phyloP scores from a whole-genome alignment of 2,888 invertebrate genomes.

The Drosophila anomalata region DNA sequence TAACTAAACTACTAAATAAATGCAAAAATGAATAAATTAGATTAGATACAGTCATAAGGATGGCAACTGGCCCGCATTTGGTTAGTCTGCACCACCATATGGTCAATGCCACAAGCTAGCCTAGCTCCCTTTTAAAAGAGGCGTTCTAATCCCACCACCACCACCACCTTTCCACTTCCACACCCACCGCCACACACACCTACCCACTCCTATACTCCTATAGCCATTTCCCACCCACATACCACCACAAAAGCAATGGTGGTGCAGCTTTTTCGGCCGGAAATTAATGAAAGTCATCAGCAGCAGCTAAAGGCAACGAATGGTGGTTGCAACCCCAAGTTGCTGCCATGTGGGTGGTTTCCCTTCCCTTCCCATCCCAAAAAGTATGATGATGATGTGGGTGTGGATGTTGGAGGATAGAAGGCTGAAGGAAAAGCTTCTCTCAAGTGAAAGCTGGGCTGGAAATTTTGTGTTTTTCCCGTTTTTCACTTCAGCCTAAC shows the following conservation, averaged over 20 bases:
- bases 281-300: constrained; percentile 67
- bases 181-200: not conserved
- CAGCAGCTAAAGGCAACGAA: constrained; percentile 23
- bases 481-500: constrained; percentile 4
- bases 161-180: not conserved
- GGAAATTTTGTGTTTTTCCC: constrained; percentile 18
- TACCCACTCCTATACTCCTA: no score
- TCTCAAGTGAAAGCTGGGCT: constrained; percentile 41
- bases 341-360: constrained; percentile 32
- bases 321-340: constrained; percentile 48
- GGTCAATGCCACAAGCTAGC: constrained; percentile 7
- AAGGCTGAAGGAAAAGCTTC: constrained; percentile 32
- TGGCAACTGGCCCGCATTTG: not conserved
- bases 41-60: not conserved
- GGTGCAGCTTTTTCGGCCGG: constrained; percentile 47
- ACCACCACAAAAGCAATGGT: constrained; percentile 9
- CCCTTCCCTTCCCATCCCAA: not conserved
- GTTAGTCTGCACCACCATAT: not conserved
- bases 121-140: constrained; percentile 4
- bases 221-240: not conserved
- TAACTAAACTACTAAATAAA: not conserved
- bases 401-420: not conserved
- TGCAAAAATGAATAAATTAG: not conserved
- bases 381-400: not conserved
- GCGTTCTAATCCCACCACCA: constrained; percentile 18